phyloP scores from a whole-genome alignment of 2,888 invertebrate genomes.

The Xestia sexstrigata region DNA sequence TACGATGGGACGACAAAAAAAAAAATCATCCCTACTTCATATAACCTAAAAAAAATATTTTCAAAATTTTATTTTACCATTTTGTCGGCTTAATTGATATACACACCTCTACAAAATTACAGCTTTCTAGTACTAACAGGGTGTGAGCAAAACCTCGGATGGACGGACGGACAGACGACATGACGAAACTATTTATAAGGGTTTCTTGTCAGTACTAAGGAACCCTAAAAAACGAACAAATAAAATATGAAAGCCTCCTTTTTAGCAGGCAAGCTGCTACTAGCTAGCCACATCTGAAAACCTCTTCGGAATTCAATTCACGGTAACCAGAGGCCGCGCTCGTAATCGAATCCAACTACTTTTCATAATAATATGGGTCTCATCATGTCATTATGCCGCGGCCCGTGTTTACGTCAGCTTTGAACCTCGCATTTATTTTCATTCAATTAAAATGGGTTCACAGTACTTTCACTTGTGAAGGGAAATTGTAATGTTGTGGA shows the following conservation, averaged over 20 bases:
- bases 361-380: conserved; percentile 54
- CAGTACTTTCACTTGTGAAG: conserved; percentile 26
- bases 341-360: conserved; percentile 50
- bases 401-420: conserved; percentile 41
- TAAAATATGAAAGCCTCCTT: not conserved
- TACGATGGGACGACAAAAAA: too few species aligned
- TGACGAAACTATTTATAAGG: too few species aligned
- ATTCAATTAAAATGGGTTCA: conserved; percentile 53
- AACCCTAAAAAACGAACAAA: not conserved
- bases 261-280: conserved; percentile 4
- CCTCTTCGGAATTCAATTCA: conserved; percentile 38
- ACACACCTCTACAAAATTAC: too few species aligned
- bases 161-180: too few species aligned
- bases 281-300: not conserved
- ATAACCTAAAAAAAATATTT: too few species aligned
- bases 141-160: too few species aligned
- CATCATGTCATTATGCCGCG: conserved; percentile 45
- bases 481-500: conserved; percentile 6
- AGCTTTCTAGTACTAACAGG: too few species aligned
- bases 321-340: conserved; percentile 7
- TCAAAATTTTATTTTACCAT: too few species aligned
- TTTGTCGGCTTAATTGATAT: too few species aligned
- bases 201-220: too few species aligned
- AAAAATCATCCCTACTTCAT: too few species aligned
- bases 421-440: conserved; percentile 47